Evolutionary conservation across 1,140 invertebrate genomes (phyloP).

Genomic region (Polypedilum vanderplanki): DNA sequence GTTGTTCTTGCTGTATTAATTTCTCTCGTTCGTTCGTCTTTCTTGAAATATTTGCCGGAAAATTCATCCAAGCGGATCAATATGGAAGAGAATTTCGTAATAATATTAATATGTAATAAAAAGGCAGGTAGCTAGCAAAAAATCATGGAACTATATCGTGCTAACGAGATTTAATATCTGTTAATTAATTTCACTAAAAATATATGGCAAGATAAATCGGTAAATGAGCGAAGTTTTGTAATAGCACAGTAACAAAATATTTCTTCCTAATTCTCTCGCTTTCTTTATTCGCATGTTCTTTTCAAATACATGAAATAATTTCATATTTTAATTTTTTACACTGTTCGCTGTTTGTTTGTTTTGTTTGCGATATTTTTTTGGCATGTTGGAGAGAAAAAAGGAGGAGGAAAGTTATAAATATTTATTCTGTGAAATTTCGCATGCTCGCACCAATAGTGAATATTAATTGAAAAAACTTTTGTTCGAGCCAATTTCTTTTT

Average conservation of each 20-base stretch:
- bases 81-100: not conserved
- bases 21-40: not conserved
- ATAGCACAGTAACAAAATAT: too few species aligned
- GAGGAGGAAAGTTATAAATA: not conserved
- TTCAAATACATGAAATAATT: too few species aligned
- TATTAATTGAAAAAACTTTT: not conserved
- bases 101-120: not conserved
- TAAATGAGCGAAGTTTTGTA: too few species aligned
- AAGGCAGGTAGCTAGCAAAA: not conserved
- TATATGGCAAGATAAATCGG: too few species aligned
- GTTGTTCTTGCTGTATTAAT: not conserved
- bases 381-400: not conserved
- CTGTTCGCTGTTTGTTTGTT: too few species aligned
- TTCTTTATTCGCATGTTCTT: too few species aligned
- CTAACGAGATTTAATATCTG: not conserved
- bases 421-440: constrained; percentile 2
- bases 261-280: too few species aligned
- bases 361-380: not conserved
- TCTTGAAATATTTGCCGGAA: not conserved
- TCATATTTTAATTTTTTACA: too few species aligned
- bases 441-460: not conserved
- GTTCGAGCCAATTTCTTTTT: too few species aligned
- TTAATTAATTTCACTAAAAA: too few species aligned
- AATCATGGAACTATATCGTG: not conserved
- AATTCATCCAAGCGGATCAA: not conserved